Conservation (phyloP, 2,888 invertebrate genomes). For the Chromoteleia sp. region DNA sequence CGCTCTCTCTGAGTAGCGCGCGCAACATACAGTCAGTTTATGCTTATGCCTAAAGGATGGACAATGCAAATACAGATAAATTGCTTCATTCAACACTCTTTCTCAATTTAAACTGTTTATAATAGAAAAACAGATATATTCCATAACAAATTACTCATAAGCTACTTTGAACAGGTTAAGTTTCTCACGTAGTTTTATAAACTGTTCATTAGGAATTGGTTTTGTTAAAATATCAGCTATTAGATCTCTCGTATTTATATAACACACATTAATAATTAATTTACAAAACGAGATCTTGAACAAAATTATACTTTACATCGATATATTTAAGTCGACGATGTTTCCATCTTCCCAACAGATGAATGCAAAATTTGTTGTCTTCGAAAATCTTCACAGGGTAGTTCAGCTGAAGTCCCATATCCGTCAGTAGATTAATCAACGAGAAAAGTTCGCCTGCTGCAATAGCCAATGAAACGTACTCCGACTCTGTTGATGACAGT, state of each 20-base stretch:
- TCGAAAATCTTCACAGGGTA: slow-evolving; percentile 2
- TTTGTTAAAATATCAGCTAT: slow-evolving; percentile 42
- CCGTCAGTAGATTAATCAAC: not conserved
- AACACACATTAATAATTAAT: slow-evolving; percentile 54
- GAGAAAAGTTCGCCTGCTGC: no score
- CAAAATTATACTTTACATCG: slow-evolving; percentile 70
- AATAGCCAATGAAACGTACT: no score
- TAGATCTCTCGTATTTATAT: slow-evolving; percentile 50
- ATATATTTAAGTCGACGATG: slow-evolving; percentile 73
- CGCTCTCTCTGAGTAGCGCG: no score
- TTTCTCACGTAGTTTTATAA: not conserved
- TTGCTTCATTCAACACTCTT: no score
- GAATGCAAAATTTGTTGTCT: slow-evolving; percentile 14
- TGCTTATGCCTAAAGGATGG: no score
- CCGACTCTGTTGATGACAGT: not conserved
- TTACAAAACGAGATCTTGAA: slow-evolving; percentile 58
- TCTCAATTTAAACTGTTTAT: no score
- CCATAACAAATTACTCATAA: no score
- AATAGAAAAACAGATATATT: no score
- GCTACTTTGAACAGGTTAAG: no score
- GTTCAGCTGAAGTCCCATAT: not conserved
- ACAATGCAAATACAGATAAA: no score
- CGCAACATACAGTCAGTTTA: no score
- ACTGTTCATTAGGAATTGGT: not conserved
- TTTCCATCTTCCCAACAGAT: slow-evolving; percentile 64